Conservation (phyloP, 2,888 invertebrate genomes). For the Calameuta idolon region DNA sequence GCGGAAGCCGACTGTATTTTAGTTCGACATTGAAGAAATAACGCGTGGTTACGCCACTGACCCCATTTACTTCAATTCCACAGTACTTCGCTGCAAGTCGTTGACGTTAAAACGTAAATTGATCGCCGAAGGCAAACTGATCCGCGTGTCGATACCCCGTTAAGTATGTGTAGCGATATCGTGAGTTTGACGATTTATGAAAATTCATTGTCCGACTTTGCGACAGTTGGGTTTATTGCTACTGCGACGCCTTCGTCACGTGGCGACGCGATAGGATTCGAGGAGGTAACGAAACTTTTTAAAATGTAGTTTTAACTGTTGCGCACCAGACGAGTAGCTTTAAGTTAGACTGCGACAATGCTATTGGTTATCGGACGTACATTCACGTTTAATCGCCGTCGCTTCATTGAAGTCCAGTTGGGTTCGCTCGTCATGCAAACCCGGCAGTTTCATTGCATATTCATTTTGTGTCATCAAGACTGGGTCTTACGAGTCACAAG, state of each 20-base stretch:
- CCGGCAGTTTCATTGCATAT: constrained; percentile 3
- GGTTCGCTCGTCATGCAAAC: not conserved
- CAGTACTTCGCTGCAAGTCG: not conserved
- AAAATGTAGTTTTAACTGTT: not conserved
- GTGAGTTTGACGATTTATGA: not conserved
- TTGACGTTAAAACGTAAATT: not conserved
- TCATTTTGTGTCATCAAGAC: not conserved
- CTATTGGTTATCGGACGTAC: not conserved
- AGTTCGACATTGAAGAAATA: not conserved
- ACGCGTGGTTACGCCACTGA: not conserved
- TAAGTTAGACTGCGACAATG: not conserved
- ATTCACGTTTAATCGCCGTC: not conserved
- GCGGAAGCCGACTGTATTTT: not conserved
- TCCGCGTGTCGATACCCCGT: not conserved
- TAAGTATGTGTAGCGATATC: not conserved
- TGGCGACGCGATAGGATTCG: not conserved
- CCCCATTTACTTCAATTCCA: not conserved
- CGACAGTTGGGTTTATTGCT: not conserved
- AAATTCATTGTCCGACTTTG: not conserved
- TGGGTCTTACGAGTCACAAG: not conserved
- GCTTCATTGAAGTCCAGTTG: not conserved
- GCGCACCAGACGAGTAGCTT: not conserved
- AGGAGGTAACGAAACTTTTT: not conserved
- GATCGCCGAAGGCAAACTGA: not conserved
- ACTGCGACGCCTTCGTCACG: not conserved